These are phyloP conservation scores for Pseudomugil tenellus DNA, from an alignment of 2,797 vertebrate species.

Conservation along the genomic window DNA sequence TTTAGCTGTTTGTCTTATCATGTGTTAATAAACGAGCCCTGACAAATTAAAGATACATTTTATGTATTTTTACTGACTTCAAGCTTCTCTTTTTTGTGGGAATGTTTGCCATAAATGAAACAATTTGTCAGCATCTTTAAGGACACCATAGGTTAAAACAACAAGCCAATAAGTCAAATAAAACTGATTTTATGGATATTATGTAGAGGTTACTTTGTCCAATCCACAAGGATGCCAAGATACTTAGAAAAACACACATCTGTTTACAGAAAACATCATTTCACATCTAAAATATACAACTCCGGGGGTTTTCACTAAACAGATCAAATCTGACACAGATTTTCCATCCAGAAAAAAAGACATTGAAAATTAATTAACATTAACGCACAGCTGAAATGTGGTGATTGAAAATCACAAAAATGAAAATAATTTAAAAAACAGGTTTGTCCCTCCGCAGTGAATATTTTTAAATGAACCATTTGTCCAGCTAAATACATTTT, in stretches of 20 bases:
- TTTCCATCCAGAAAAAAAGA: not conserved
- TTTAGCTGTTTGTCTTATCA: not conserved
- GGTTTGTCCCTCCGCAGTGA: too few relatives aligned
- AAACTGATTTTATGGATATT: not conserved
- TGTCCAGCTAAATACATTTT: not conserved
- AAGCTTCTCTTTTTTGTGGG: not conserved
- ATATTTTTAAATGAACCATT: not conserved
- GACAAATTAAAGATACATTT: not conserved
- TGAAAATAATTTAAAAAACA: too few relatives aligned
- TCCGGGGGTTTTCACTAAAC: too few relatives aligned
- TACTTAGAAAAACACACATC: too few relatives aligned
- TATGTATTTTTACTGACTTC: not conserved
- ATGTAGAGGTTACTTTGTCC: too few relatives aligned
- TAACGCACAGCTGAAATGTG: not conserved
- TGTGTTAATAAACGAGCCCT: not conserved
- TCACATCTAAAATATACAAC: too few relatives aligned
- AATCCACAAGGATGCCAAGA: too few relatives aligned
- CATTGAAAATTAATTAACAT: not conserved
- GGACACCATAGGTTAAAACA: not conserved
- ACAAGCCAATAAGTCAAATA: not conserved
- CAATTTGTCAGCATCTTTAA: not conserved
- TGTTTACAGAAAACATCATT: not conserved
- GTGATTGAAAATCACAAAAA: too few relatives aligned
- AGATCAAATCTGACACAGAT: not conserved
- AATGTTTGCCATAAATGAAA: not conserved